A percentile compares a stretch with the other conserved stretches of the same genome.
These are phyloP conservation scores for Lycopodina hypogea DNA, from an alignment of 37 sponge, comb jelly and placozoan genomes.

Conservation along the genomic window DNA sequence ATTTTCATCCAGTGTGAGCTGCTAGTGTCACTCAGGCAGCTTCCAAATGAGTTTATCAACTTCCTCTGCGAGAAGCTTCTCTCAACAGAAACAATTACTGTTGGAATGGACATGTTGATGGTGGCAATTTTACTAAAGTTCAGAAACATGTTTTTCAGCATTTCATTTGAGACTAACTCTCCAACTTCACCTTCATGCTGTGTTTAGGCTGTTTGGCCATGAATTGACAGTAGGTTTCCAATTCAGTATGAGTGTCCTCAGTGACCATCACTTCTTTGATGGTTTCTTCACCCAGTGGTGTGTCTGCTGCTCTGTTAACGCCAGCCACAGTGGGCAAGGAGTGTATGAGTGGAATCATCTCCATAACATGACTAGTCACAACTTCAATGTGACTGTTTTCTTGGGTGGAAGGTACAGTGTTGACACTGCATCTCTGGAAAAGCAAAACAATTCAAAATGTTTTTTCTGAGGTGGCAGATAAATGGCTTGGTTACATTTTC, in stretches of 20 bases:
- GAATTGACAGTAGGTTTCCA: no score
- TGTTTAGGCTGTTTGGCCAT: slow-evolving; percentile 42
- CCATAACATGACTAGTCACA: no score
- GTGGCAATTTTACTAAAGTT: slow-evolving; percentile 42
- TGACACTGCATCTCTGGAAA: no score
- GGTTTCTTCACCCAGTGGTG: slow-evolving; percentile 43
- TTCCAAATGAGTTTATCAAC: slow-evolving; percentile 58
- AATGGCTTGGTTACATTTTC: no score
- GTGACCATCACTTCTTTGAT: slow-evolving; percentile 34
- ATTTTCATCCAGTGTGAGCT: no score
- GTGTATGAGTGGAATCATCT: no score
- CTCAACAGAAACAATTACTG: slow-evolving; percentile 34
- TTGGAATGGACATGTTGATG: slow-evolving; percentile 54
- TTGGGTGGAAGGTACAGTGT: no score
- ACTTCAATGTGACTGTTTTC: no score
- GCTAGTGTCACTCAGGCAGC: no score
- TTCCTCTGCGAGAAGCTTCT: slow-evolving; percentile 48
- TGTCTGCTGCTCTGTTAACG: slow-evolving; percentile 36
- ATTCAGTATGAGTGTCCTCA: slow-evolving; percentile 16
- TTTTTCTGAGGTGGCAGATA: no score
- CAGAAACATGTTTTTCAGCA: slow-evolving; percentile 46
- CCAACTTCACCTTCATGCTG: slow-evolving; percentile 1
- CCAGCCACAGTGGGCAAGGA: slow-evolving; percentile 46
- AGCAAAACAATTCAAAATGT: no score
- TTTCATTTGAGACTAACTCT: slow-evolving; percentile 53